Conservation (phyloP, 2,888 invertebrate species). For the Thecophora atra region DNA sequence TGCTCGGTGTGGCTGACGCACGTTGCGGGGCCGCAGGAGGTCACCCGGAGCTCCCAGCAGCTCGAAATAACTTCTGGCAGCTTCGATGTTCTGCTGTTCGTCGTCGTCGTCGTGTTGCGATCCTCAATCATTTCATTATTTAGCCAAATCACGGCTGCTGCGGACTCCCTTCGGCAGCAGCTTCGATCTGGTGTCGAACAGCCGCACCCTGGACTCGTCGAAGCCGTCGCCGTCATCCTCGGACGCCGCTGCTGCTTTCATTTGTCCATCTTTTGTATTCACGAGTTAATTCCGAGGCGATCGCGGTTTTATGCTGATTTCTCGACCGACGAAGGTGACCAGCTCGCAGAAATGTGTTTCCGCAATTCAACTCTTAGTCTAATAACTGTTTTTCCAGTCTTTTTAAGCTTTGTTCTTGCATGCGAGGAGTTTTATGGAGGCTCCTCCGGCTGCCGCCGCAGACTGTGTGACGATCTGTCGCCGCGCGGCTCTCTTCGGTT, state of each 20-base stretch:
- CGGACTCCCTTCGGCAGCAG: neutral
- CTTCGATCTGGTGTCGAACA: neutral
- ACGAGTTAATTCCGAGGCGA: conserved; percentile 16
- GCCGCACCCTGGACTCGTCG: conserved; percentile 14
- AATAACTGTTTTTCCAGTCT: neutral
- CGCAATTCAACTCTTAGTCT: neutral
- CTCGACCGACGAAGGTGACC: conserved; percentile 12
- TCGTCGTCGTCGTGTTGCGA: conserved; percentile 6
- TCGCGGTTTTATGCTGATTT: conserved; percentile 7
- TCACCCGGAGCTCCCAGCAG: neutral
- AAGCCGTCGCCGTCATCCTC: neutral
- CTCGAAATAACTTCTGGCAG: neutral
- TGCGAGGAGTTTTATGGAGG: neutral
- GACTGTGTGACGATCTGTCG: conserved; percentile 18
- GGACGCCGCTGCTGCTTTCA: conserved; percentile 11
- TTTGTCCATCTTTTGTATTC: conserved; percentile 2
- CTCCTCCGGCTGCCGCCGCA: neutral
- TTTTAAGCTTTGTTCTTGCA: no score
- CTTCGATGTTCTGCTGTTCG: neutral
- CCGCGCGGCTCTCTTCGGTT: neutral
- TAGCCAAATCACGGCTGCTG: conserved; percentile 9
- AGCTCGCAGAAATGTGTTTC: neutral
- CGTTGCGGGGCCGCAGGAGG: conserved; percentile 1
- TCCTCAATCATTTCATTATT: conserved; percentile 24
- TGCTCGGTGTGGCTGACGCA: neutral